These are phyloP conservation scores for Solenopsis fugax DNA, from an alignment of 1,140 invertebrate genomes.

Conservation along the genomic window DNA sequence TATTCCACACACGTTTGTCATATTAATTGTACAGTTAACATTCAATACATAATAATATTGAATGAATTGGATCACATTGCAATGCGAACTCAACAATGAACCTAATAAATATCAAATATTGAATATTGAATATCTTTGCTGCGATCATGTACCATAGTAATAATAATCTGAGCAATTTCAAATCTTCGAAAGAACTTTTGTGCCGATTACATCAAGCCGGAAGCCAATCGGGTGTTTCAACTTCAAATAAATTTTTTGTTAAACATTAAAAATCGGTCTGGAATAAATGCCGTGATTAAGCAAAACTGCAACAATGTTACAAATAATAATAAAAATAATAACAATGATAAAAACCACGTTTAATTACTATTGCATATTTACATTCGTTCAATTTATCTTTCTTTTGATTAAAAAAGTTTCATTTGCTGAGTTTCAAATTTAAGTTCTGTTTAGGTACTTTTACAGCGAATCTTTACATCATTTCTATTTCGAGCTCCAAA, in stretches of 20 bases:
- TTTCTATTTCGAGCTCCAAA: neutral
- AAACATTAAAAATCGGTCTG: neutral
- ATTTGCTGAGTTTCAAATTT: neutral
- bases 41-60: conserved; percentile 26
- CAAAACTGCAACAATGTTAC: neutral
- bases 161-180: conserved; percentile 21
- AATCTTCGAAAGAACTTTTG: conserved; percentile 29
- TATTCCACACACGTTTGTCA: neutral
- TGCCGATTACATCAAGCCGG: conserved; percentile 26
- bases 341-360: neutral
- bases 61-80: conserved; percentile 21
- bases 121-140: neutral
- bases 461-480: neutral
- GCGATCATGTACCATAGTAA: neutral
- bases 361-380: neutral
- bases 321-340: neutral
- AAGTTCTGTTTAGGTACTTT: neutral
- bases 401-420: neutral
- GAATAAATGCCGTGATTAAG: neutral
- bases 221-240: conserved; percentile 15
- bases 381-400: neutral
- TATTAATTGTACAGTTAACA: neutral
- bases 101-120: neutral
- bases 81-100: conserved; percentile 5
- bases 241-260: neutral